Conservation (phyloP, 2,113 vertebrate genomes). For the Patagioenas fasciata region DNA sequence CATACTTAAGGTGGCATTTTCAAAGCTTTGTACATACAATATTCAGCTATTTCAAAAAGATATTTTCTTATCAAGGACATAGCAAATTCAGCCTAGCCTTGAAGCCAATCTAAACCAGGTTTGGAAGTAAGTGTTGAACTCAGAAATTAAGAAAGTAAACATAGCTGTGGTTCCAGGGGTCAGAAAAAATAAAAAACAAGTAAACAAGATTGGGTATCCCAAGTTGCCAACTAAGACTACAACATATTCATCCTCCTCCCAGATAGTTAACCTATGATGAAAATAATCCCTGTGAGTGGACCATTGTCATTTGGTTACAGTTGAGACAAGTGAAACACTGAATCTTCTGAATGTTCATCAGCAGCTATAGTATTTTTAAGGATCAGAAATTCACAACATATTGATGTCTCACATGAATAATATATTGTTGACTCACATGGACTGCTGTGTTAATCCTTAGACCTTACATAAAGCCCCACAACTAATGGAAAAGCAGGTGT, state of each 20-base stretch:
- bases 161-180: background rate
- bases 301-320: background rate
- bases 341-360: background rate
- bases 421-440: background rate
- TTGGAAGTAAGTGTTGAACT: background rate
- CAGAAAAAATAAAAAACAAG: background rate
- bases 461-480: accelerated
- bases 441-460: background rate
- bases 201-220: background rate
- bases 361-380: background rate
- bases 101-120: background rate
- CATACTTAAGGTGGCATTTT: background rate
- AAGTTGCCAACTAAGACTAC: background rate
- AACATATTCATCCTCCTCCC: background rate
- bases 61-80: background rate
- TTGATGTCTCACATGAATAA: background rate
- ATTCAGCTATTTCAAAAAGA: background rate
- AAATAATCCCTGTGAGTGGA: background rate
- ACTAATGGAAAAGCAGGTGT: background rate
- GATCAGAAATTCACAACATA: background rate
- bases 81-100: background rate
- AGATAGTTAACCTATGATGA: background rate
- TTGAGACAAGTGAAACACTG: background rate
- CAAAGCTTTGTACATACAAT: background rate
- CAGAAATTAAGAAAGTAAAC: background rate